These are phyloP conservation scores for Lepeophtheirus salmonis DNA, from an alignment of 1,140 invertebrate genomes.

Conservation along the genomic window DNA sequence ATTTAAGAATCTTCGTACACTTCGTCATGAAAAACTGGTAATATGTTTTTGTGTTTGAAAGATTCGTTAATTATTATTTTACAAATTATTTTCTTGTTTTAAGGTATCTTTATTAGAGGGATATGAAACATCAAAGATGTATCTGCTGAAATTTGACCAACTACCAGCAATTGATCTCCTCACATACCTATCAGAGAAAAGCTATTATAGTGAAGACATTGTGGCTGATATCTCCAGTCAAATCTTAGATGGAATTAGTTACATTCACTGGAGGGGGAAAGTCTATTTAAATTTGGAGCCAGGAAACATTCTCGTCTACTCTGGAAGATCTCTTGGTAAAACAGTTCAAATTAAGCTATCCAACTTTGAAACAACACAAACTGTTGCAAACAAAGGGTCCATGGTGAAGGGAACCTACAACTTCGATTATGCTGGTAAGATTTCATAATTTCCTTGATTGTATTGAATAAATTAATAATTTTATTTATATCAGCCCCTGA, in stretches of 20 bases:
- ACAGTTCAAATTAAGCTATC: constrained; percentile 66
- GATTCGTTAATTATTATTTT: constrained; percentile 21
- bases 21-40: constrained; percentile 67
- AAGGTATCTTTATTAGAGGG: constrained; percentile 14
- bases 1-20: constrained; percentile 52
- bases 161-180: constrained; percentile 75
- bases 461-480: too few relatives aligned
- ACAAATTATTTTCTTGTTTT: neutral
- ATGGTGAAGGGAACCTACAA: constrained; percentile 42
- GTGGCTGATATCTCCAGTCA: constrained; percentile 48
- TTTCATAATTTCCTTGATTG: constrained; percentile 5
- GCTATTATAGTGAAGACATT: constrained; percentile 74
- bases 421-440: constrained; percentile 47
- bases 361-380: constrained; percentile 67
- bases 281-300: constrained; percentile 86
- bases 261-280: constrained; percentile 75
- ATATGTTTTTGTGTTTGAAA: constrained; percentile 38
- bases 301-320: constrained; percentile 86
- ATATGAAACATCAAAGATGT: constrained; percentile 14
- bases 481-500: constrained; percentile 56
- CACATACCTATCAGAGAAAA: constrained; percentile 60
- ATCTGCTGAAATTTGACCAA: constrained; percentile 37
- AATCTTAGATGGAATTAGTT: constrained; percentile 67
- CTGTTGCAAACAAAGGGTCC: constrained; percentile 54
- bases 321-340: constrained; percentile 55